Percentiles rank a stretch among this genome's conserved stretches.
Conservation (phyloP, 2,113 vertebrate genomes). For the Todiramphus chloris region DNA sequence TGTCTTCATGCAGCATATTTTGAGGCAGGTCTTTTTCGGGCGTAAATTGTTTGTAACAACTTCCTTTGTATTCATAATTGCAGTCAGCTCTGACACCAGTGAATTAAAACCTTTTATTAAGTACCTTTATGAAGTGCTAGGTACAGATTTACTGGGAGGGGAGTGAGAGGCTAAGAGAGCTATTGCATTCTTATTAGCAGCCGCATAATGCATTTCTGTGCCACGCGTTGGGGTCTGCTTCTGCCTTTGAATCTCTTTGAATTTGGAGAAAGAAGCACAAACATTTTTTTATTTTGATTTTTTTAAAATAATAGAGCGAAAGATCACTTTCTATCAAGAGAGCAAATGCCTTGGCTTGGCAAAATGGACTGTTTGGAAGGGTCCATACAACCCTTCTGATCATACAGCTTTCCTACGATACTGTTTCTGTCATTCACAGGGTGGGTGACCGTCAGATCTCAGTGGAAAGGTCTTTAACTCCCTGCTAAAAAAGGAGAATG, state of each 20-base stretch:
- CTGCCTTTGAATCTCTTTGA: background rate
- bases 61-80: background rate
- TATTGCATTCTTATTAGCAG: background rate
- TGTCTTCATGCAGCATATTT: background rate
- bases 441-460: slow-evolving; percentile 9
- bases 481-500: background rate
- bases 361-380: background rate
- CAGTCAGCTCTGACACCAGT: background rate
- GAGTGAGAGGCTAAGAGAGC: background rate
- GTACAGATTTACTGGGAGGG: background rate
- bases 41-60: background rate
- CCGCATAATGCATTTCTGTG: background rate
- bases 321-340: background rate
- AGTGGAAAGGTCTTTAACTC: slow-evolving; percentile 4
- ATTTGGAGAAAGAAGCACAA: background rate
- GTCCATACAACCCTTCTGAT: background rate
- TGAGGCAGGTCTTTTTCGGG: background rate
- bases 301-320: background rate
- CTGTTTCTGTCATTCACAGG: background rate
- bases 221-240: background rate
- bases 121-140: slow-evolving; percentile 6
- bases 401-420: background rate
- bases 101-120: slow-evolving; percentile 10
- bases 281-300: background rate
- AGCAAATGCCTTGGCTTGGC: background rate